A percentile compares a stretch with the other conserved stretches of the same genome.
Evolutionary conservation across 2,888 invertebrate genomes (phyloP).

Genomic region (Pachycephus smyrnensis): DNA sequence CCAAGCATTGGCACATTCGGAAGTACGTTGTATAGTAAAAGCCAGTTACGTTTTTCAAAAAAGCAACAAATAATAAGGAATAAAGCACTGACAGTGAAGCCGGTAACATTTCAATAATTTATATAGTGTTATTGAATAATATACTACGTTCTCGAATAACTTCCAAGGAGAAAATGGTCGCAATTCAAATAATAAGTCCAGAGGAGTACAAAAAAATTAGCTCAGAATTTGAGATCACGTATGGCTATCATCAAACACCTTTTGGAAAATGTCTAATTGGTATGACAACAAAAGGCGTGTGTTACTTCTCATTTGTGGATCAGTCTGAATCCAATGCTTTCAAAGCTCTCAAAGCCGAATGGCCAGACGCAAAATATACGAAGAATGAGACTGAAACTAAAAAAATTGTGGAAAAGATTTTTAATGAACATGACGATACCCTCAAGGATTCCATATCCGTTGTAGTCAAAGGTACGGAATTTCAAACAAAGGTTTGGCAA

Average conservation of each 20-base stretch:
- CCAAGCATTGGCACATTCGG: background rate
- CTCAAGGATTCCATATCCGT: slow-evolving; percentile 29
- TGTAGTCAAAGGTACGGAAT: slow-evolving; percentile 54
- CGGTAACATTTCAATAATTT: background rate
- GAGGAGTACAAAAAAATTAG: slow-evolving; percentile 23
- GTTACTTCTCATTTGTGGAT: slow-evolving; percentile 45
- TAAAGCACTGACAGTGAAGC: background rate
- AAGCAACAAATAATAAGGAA: background rate
- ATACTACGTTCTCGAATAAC: background rate
- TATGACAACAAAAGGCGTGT: slow-evolving; percentile 38
- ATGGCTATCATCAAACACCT: slow-evolving; percentile 44
- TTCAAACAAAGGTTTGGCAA: slow-evolving; percentile 56
- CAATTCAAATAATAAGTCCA: slow-evolving; percentile 22
- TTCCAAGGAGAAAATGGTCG: slow-evolving; percentile 21
- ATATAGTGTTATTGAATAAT: background rate
- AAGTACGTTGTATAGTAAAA: background rate
- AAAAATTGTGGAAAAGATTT: slow-evolving; percentile 32
- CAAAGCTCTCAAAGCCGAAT: slow-evolving; percentile 34
- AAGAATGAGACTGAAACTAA: slow-evolving; percentile 20
- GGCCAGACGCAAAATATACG: slow-evolving; percentile 38
- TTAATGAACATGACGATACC: slow-evolving; percentile 17
- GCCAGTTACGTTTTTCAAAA: background rate
- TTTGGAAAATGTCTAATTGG: slow-evolving; percentile 53
- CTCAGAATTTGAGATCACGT: slow-evolving; percentile 36
- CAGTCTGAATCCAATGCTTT: slow-evolving; percentile 31